phyloP scores from a whole-genome alignment of 2,888 invertebrate genomes.

The Watsonalla binaria region DNA sequence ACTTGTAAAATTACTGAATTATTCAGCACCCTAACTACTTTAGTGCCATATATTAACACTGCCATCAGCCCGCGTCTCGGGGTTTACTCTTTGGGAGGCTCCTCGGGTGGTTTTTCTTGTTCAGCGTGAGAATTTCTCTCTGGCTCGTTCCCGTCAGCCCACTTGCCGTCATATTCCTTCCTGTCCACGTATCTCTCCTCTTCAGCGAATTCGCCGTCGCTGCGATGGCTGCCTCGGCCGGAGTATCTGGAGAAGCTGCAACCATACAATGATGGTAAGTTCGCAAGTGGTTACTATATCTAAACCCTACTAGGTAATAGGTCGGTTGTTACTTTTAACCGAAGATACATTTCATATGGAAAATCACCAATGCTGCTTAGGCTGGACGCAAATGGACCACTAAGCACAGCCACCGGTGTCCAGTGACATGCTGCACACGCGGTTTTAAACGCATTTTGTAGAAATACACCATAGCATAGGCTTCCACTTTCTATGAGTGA shows the following conservation, averaged over 20 bases:
- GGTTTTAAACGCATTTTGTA: too few relatives aligned
- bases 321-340: too few relatives aligned
- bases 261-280: conserved; percentile 2
- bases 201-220: conserved; percentile 70
- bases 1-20: not conserved
- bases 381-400: too few relatives aligned
- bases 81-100: conserved; percentile 56
- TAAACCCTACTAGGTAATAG: too few relatives aligned
- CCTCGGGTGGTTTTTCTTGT: conserved; percentile 54
- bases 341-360: too few relatives aligned
- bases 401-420: too few relatives aligned
- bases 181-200: conserved; percentile 79
- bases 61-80: conserved; percentile 10
- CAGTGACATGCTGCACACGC: too few relatives aligned
- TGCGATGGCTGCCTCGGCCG: conserved; percentile 69
- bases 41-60: conserved; percentile 16
- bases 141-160: conserved; percentile 80
- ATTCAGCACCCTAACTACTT: conserved; percentile 1
- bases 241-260: conserved; percentile 67
- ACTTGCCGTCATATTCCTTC: conserved; percentile 82
- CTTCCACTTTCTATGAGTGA: too few relatives aligned
- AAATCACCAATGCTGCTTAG: too few relatives aligned
- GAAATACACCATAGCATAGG: too few relatives aligned
- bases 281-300: too few relatives aligned
- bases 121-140: conserved; percentile 49